phyloP scores from a whole-genome alignment of 2,888 invertebrate genomes.

The Drosophila meridionalis region DNA sequence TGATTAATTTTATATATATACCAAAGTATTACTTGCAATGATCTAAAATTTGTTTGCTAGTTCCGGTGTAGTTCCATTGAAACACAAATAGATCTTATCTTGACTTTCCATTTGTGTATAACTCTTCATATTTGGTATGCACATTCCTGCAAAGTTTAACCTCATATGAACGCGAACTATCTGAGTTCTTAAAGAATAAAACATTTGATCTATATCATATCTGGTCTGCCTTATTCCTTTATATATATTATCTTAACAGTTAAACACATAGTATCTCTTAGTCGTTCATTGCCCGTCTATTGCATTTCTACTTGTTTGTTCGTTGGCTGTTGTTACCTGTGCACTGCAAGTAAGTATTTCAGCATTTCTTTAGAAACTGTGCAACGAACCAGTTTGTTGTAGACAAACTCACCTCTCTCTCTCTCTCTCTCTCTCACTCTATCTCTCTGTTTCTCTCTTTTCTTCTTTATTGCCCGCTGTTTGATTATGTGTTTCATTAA shows the following conservation, averaged over 20 bases:
- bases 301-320: slow-evolving; percentile 2
- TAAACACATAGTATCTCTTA: neutral
- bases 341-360: slow-evolving; percentile 51
- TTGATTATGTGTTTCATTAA: slow-evolving; percentile 55
- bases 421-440: neutral
- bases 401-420: neutral
- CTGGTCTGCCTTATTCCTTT: neutral
- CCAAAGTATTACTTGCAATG: no score
- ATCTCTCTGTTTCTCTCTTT: neutral
- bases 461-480: slow-evolving; percentile 1
- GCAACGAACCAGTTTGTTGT: slow-evolving; percentile 52
- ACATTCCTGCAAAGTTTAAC: no score
- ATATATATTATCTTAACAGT: neutral
- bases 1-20: no score
- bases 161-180: no score
- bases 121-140: no score
- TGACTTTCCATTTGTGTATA: no score
- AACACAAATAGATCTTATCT: no score
- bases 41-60: no score
- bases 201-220: no score
- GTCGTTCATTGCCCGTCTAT: neutral
- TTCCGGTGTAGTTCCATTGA: no score
- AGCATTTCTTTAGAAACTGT: slow-evolving; percentile 51
- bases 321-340: slow-evolving; percentile 46
- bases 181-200: no score